Evolutionary conservation across 2,113 vertebrate genomes (phyloP).

Genomic region (Chaetops frenatus): DNA sequence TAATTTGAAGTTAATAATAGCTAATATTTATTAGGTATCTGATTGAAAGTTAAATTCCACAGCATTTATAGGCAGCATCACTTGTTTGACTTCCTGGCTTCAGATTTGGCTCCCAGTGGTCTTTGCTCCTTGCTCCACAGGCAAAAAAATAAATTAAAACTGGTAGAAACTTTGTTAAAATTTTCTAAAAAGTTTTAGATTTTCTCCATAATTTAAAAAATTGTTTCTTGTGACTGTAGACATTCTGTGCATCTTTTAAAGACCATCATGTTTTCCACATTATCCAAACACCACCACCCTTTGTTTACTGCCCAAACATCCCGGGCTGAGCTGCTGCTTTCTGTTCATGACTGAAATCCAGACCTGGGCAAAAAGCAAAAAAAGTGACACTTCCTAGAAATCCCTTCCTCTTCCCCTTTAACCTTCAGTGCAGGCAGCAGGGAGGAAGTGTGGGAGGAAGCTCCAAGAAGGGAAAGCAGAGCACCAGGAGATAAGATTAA

Average conservation of each 20-base stretch:
- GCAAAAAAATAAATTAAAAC: neutral
- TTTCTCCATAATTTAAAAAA: neutral
- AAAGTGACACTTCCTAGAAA: neutral
- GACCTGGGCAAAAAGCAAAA: neutral
- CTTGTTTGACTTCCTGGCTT: neutral
- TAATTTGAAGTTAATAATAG: neutral
- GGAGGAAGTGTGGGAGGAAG: neutral
- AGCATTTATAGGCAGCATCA: neutral
- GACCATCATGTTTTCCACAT: neutral
- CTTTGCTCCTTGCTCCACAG: neutral
- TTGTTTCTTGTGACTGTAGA: neutral
- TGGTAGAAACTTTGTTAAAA: neutral
- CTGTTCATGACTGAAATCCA: neutral
- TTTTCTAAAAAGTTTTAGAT: neutral
- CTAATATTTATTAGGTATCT: neutral
- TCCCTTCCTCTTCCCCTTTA: neutral
- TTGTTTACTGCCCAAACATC: neutral
- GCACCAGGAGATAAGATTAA: neutral
- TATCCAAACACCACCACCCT: neutral
- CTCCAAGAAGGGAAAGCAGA: neutral
- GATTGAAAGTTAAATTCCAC: neutral
- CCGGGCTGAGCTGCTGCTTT: neutral
- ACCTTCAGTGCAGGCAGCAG: rapidly evolving
- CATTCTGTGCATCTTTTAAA: neutral
- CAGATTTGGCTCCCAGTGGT: neutral